Conservation (phyloP, 2,113 vertebrate genomes). For the Chaetorhynchus papuensis region DNA sequence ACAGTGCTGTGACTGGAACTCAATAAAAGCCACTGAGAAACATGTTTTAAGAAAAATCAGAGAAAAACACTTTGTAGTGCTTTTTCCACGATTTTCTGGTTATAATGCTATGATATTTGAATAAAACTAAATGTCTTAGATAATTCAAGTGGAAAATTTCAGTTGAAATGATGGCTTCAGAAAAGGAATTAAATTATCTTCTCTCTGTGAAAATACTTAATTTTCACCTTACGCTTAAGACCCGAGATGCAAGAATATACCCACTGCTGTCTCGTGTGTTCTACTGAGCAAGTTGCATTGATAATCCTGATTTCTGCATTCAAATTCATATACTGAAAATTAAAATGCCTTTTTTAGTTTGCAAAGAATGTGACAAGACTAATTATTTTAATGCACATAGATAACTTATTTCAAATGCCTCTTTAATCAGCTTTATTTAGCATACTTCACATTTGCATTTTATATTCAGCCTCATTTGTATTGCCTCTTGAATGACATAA, state of each 20-base stretch:
- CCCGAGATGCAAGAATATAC: fast-evolving
- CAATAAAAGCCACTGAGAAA: background rate
- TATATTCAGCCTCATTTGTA: background rate
- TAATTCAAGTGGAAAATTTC: background rate
- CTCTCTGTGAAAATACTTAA: background rate
- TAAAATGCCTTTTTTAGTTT: background rate
- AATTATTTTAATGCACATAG: background rate
- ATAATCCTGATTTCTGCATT: background rate
- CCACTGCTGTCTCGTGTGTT: background rate
- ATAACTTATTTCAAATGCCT: background rate
- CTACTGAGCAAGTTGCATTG: background rate
- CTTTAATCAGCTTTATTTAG: background rate
- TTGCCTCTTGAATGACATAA: background rate
- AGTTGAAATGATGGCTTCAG: background rate
- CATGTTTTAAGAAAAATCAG: background rate
- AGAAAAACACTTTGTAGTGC: background rate
- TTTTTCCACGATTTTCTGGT: background rate
- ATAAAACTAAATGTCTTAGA: background rate
- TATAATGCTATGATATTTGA: background rate
- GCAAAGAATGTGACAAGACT: background rate
- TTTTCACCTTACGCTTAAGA: background rate
- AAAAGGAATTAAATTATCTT: background rate
- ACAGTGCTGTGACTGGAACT: background rate
- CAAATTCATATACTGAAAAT: background rate
- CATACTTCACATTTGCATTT: background rate